Evolutionary conservation across 2,888 invertebrate genomes (phyloP).

Genomic region (Oscheius onirici): DNA sequence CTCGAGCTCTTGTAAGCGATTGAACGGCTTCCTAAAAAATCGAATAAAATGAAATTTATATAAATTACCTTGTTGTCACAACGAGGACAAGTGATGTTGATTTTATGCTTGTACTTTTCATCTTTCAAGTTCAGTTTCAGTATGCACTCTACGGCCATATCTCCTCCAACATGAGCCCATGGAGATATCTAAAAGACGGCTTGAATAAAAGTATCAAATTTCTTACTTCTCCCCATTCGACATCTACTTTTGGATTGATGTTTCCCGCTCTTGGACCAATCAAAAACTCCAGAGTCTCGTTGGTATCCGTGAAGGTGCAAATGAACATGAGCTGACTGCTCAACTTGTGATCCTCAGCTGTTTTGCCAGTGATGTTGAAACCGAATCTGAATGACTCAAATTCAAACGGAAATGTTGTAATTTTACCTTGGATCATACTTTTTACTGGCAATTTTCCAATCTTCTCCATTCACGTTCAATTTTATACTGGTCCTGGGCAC

Average conservation of each 20-base stretch:
- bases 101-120: conserved; percentile 19
- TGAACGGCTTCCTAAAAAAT: background rate
- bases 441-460: conserved; percentile 42
- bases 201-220: background rate
- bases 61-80: conserved; percentile 30
- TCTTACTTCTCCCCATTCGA: conserved; percentile 39
- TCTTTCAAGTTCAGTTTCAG: conserved; percentile 7
- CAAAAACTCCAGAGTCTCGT: conserved; percentile 12
- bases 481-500: conserved; percentile 35
- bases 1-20: background rate
- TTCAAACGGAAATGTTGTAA: too few relatives aligned
- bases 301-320: background rate
- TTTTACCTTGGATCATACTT: conserved; percentile 36
- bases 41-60: background rate
- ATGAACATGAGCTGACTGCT: conserved; percentile 6
- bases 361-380: conserved; percentile 38
- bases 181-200: conserved; percentile 18
- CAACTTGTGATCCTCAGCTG: conserved; percentile 17
- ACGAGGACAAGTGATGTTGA: conserved; percentile 40
- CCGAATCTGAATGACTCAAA: too few relatives aligned
- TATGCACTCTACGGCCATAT: conserved; percentile 35
- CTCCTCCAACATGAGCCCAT: conserved; percentile 46
- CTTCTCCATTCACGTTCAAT: conserved; percentile 36
- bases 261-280: conserved; percentile 31
- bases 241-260: conserved; percentile 25